phyloP scores from a whole-genome alignment of 2,113 vertebrate species.

The Channa argus region DNA sequence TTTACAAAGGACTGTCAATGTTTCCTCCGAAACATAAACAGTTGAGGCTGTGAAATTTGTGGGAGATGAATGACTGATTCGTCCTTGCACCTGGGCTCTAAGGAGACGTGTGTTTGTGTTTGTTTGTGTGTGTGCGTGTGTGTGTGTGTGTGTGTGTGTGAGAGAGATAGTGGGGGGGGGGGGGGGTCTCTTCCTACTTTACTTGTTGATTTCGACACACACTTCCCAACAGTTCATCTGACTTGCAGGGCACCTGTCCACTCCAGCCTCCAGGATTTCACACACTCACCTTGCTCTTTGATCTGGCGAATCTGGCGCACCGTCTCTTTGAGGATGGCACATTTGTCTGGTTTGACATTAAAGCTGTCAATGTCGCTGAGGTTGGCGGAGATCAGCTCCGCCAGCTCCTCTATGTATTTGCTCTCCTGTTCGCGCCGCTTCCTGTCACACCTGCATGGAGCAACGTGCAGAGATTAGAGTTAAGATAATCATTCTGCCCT shows the following conservation, averaged over 20 bases:
- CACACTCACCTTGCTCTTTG: constrained; percentile 94
- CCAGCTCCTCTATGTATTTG: constrained; percentile 97
- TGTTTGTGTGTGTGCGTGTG: constrained; percentile 27
- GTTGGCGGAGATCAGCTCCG: constrained; percentile 98
- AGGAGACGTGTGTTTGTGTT: constrained; percentile 18
- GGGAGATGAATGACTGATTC: constrained; percentile 71
- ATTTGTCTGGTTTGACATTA: constrained; percentile 99
- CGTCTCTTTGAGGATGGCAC: constrained; percentile 97
- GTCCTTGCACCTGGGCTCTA: constrained; percentile 73
- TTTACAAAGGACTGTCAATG: constrained; percentile 64
- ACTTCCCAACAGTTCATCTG: constrained; percentile 11
- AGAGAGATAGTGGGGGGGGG: neutral
- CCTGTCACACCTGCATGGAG: constrained; percentile 88
- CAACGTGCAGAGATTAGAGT: constrained; percentile 22
- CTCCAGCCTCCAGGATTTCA: neutral
- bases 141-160: constrained; percentile 18
- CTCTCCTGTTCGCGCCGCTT: constrained; percentile 97
- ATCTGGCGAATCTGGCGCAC: constrained; percentile 98
- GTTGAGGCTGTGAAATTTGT: constrained; percentile 72
- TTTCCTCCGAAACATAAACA: constrained; percentile 74
- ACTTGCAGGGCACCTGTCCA: constrained; percentile 12
- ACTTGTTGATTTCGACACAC: constrained; percentile 14
- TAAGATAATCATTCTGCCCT: neutral
- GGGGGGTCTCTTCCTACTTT: constrained; percentile 17
- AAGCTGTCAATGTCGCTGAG: constrained; percentile 98